These are phyloP conservation scores for Sorex fumeus DNA, from an alignment of 2,113 vertebrate species.

Conservation along the genomic window DNA sequence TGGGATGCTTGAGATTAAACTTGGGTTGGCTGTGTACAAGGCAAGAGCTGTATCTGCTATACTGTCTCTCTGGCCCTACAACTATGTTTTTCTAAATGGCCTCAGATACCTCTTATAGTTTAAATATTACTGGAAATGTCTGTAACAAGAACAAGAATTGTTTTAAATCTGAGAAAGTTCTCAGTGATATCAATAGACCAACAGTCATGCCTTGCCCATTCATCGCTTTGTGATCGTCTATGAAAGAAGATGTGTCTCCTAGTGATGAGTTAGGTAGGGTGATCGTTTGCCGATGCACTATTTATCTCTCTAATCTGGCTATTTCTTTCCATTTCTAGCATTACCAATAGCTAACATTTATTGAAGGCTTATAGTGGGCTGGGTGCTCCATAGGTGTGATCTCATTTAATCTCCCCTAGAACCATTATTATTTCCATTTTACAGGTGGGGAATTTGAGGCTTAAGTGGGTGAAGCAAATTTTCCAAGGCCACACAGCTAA, in stretches of 20 bases:
- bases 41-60: not conserved
- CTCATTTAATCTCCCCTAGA: conserved; percentile 73
- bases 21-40: not conserved
- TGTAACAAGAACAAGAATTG: conserved; percentile 13
- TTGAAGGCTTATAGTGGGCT: conserved; percentile 65
- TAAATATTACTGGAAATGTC: conserved; percentile 31
- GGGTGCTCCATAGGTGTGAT: not conserved
- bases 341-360: conserved; percentile 76
- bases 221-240: not conserved
- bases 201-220: not conserved
- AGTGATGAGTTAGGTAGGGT: conserved; percentile 76
- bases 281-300: conserved; percentile 81
- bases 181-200: not conserved
- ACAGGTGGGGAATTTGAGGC: conserved; percentile 76
- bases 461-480: conserved; percentile 75
- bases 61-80: not conserved
- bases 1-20: not conserved
- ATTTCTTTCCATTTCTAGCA: conserved; percentile 60
- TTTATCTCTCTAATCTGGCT: conserved; percentile 74
- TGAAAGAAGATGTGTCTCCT: conserved; percentile 68
- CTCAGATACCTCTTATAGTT: not conserved
- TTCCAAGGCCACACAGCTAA: conserved; percentile 66
- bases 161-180: conserved; percentile 41
- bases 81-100: not conserved
- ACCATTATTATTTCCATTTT: conserved; percentile 79